These are phyloP conservation scores for Salarias fasciatus DNA, from an alignment of 2,797 vertebrate species.

Conservation along the genomic window DNA sequence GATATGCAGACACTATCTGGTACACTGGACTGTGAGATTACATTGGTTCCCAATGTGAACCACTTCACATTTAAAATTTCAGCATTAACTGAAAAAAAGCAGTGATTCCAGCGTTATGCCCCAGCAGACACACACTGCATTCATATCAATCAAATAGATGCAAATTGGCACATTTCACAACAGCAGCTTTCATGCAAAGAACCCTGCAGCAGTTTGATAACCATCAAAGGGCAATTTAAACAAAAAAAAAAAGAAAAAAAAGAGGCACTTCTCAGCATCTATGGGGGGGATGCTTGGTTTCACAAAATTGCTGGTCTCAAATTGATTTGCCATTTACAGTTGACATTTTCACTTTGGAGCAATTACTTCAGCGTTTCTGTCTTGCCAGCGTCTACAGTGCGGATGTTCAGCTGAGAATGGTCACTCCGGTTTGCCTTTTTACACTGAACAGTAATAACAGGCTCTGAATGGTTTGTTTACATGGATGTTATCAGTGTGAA, in stretches of 20 bases:
- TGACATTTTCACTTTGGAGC: conserved; percentile 41
- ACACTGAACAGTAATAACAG: not conserved
- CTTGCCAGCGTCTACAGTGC: not conserved
- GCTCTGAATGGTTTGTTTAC: too few species aligned
- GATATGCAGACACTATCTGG: too few species aligned
- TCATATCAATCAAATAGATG: not conserved
- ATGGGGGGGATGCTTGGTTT: conserved; percentile 11
- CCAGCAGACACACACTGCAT: not conserved
- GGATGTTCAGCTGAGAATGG: too few species aligned
- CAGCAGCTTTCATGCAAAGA: not conserved
- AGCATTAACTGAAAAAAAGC: too few species aligned
- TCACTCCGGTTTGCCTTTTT: not conserved
- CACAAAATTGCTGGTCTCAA: conserved; percentile 29
- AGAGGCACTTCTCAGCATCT: conserved; percentile 16
- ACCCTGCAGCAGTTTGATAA: conserved; percentile 21
- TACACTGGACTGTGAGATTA: too few species aligned
- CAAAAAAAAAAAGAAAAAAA: conserved; percentile 20
- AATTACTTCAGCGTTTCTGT: conserved; percentile 14
- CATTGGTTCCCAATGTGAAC: too few species aligned
- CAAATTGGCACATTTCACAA: not conserved
- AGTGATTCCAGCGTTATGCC: too few species aligned
- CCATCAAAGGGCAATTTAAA: conserved; percentile 14
- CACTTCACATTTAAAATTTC: too few species aligned
- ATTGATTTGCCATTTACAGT: conserved; percentile 54
- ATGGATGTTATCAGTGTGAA: not conserved